These are phyloP conservation scores for Ptychadena robeensis DNA, from an alignment of 2,797 vertebrate genomes.

Conservation along the genomic window DNA sequence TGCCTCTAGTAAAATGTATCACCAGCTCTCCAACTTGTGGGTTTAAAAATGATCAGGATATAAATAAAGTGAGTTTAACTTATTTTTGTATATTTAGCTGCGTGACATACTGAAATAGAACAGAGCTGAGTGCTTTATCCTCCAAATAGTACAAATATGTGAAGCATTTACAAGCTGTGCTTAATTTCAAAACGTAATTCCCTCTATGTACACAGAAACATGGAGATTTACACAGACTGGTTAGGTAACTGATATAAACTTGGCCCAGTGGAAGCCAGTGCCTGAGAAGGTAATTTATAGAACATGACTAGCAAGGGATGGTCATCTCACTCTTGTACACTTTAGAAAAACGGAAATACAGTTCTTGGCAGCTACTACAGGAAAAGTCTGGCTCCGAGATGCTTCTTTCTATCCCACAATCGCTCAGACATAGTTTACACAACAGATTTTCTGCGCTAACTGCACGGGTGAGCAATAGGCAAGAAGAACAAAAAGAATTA, in stretches of 20 bases:
- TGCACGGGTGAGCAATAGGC: constrained; percentile 61
- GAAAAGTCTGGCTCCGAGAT: constrained; percentile 78
- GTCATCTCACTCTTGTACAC: constrained; percentile 67
- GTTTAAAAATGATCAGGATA: constrained; percentile 21
- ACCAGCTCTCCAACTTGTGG: not conserved
- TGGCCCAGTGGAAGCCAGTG: constrained; percentile 44
- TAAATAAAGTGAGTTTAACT: constrained; percentile 49
- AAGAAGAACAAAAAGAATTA: constrained; percentile 22
- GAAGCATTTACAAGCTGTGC: constrained; percentile 59
- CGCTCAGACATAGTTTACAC: constrained; percentile 68
- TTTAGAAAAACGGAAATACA: constrained; percentile 71
- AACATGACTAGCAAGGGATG: constrained; percentile 66
- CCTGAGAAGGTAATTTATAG: constrained; percentile 59
- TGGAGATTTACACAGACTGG: constrained; percentile 49
- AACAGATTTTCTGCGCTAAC: constrained; percentile 66
- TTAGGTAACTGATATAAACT: constrained; percentile 59
- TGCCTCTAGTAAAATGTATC: constrained; percentile 29
- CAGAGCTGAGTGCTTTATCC: constrained; percentile 46
- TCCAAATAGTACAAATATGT: constrained; percentile 55
- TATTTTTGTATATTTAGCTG: constrained; percentile 40
- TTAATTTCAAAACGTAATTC: constrained; percentile 41
- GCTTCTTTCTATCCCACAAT: constrained; percentile 69
- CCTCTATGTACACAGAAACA: constrained; percentile 56
- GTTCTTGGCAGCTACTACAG: constrained; percentile 73
- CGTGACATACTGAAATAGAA: constrained; percentile 48